phyloP scores from a whole-genome alignment of 2,797 vertebrate genomes.

The Danio albolineatus region DNA sequence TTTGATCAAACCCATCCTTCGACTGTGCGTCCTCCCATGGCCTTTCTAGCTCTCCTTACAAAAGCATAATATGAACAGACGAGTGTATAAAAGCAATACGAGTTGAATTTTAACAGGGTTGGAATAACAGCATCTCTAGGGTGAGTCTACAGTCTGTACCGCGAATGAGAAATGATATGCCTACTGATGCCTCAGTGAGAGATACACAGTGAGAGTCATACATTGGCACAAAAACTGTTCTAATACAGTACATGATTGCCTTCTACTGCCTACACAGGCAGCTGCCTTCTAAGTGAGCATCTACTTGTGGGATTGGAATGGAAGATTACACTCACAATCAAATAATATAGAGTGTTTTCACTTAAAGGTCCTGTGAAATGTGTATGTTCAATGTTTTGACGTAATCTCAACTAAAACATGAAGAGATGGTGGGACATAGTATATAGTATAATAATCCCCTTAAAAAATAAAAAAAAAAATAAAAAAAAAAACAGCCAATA shows the following conservation, averaged over 20 bases:
- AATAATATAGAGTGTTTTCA: too few relatives aligned
- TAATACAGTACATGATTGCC: neutral
- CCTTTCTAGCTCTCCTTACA: conserved; percentile 4
- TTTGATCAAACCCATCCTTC: conserved; percentile 12
- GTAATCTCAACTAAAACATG: too few relatives aligned
- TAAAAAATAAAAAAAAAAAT: too few relatives aligned
- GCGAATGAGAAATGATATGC: conserved; percentile 9
- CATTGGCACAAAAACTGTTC: neutral
- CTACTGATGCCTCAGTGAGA: neutral
- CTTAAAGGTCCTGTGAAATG: too few relatives aligned
- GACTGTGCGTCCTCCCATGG: neutral
- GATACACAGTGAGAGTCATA: neutral
- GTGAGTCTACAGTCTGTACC: neutral
- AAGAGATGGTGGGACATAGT: too few relatives aligned
- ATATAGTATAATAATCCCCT: too few relatives aligned
- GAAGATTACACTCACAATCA: too few relatives aligned
- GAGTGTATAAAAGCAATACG: conserved; percentile 11
- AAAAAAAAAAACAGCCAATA: too few relatives aligned
- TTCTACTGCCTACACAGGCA: neutral
- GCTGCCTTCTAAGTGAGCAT: neutral
- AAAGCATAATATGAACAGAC: conserved; percentile 8
- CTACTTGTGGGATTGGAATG: too few relatives aligned
- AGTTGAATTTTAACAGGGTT: conserved; percentile 22
- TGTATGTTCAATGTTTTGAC: too few relatives aligned
- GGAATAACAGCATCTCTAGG: neutral